Base-by-base conservation (phyloP, 2,113 vertebrate genomes). In the Phoenicopterus ruber region DNA sequence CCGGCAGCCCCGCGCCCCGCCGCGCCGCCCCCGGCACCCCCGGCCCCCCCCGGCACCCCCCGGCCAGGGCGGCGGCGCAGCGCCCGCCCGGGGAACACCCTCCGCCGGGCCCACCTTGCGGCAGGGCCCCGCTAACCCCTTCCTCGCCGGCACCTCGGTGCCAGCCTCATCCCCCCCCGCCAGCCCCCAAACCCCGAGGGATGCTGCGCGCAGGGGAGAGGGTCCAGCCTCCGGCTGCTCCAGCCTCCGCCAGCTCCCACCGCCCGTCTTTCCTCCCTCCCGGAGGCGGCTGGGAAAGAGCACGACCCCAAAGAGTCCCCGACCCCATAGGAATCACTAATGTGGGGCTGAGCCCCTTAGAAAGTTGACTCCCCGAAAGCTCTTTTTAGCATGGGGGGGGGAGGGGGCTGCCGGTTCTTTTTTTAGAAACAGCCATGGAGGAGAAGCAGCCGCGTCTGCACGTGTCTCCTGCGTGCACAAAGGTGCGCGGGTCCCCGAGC, bases 101-200 rank as follows among this genome's bases (percentile, higher is more conserved):
- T 52, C 62, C 62, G 69, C 85, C 90, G 63, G 11, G 73, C 63
- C 93, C 73, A 63, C 90, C 86, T 70, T 57, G 90, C 90, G 59
- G 71, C 90, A 66, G 71, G 71, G 32, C 86, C 94, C 83, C 79
- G 78, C 65, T 95, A 95, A 81, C 91, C 91, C 91, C 80, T 85
- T 94, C 94, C 36, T 66, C 74, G 46, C 91, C 84, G 69, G 61
- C 0, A 46, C 44, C 81, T 38, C 36, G 5, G 14, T 31, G 42
- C 49, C 47, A 25, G 66, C 91, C 9, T 13, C 28, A 52, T 52
- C 44, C 70, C 59, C 29, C 36, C 25, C 9, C 26, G 11, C 42
- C 11, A 12, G 11, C 42, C 10, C n/a, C 21, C 42, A 25, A 8
- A 6, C 44, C 77, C n/a, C 86, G 11, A 4, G 40, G 54, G 79